Evolutionary conservation across 2,797 vertebrate genomes (phyloP), one percentile per base, ranked within the genome.

Genomic region (Tinamus major): DNA sequence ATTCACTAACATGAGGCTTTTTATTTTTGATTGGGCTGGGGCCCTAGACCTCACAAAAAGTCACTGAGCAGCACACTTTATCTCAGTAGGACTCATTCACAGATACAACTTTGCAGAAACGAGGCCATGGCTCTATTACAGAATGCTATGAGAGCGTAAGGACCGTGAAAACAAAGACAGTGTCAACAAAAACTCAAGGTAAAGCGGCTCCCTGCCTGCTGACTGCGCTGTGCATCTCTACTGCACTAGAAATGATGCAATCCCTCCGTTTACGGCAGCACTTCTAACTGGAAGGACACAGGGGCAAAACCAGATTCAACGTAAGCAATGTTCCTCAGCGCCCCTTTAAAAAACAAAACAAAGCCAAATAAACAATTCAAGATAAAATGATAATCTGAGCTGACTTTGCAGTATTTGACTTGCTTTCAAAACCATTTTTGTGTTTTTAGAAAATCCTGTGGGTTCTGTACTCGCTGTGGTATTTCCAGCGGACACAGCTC

Each of bases 401-500:
- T 92, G 88, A 95, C 79, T 89, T 81, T 69, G 91, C 93, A 94
- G 77, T 83, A 94, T 89, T 93, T 79, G 49, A 71, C 71, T 74
- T 81, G 78, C 87, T 91, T 95, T 94, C 85, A 87, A 94, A 93
- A 85, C 87, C 79, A 67, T 92, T 74, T 76, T 42, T 88, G 23
- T 95, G 95, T 93, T 95, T 96, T 95, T 59, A 94, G 95, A 95
- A 96, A 97, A 95, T 89, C 37, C 94, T 87, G 89, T 0, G 94
- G 89, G 91, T 97, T 96, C 92, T 93, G 94, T 89, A 35, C 72
- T 94, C 91, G 78, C 93, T 69, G 80, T 92, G 96, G 92, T 81
- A 91, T 91, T 97, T 96, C 93, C 95, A 97, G 96, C 31, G 95
- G 97, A 97, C 95, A 95, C 93, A 91, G 96, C 82, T 96, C 87